Conservation (phyloP, 2,888 invertebrate species). For the Diabrotica balteata region DNA sequence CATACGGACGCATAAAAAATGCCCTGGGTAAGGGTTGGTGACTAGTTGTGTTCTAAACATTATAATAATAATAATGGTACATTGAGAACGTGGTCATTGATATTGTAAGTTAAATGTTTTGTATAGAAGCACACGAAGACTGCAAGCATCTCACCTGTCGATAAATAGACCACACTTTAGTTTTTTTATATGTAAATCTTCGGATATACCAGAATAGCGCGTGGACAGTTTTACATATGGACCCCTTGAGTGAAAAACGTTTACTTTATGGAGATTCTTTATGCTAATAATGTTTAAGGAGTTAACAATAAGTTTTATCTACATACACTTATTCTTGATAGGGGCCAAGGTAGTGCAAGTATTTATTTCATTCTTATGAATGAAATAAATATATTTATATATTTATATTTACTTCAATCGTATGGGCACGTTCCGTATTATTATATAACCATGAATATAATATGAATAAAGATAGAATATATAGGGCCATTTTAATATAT, state of each 20-base stretch:
- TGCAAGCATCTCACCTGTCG: conserved; percentile 30
- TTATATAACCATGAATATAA: too few relatives aligned
- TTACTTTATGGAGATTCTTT: not conserved
- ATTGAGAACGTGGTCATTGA: conserved; percentile 40
- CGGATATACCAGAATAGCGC: conserved; percentile 3
- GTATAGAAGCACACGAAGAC: conserved; percentile 25
- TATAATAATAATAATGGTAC: conserved; percentile 36
- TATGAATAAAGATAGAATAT: too few relatives aligned
- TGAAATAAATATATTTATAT: too few relatives aligned
- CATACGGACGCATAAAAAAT: conserved; percentile 39
- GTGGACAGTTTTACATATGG: conserved; percentile 22
- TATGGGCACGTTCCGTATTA: too few relatives aligned
- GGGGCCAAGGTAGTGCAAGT: too few relatives aligned
- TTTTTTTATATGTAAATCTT: conserved; percentile 14
- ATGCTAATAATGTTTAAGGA: not conserved
- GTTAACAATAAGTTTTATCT: too few relatives aligned
- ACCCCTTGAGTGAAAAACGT: not conserved
- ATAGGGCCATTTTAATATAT: too few relatives aligned
- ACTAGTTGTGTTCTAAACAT: conserved; percentile 33
- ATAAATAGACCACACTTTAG: conserved; percentile 19
- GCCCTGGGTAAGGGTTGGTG: conserved; percentile 39
- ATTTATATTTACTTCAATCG: too few relatives aligned
- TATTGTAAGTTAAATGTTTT: conserved; percentile 37
- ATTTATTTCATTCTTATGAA: too few relatives aligned
- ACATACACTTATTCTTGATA: too few relatives aligned